phyloP scores from a whole-genome alignment of 2,797 vertebrate genomes.

The Muraenolepis orangiensis region DNA sequence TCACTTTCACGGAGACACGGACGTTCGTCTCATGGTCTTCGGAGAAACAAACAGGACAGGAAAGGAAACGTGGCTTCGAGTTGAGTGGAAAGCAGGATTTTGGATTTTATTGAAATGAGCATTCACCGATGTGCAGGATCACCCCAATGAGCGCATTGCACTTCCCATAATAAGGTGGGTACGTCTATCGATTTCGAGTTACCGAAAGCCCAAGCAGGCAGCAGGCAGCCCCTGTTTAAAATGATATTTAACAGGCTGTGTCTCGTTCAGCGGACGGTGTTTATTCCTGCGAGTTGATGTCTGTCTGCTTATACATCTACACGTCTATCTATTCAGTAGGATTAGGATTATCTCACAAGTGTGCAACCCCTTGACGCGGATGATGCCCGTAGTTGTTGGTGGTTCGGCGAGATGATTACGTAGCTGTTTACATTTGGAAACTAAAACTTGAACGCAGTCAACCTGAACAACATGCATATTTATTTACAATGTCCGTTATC shows the following conservation, averaged over 20 bases:
- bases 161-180: slow-evolving; percentile 30
- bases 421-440: background rate
- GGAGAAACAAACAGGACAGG: background rate
- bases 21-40: slow-evolving; percentile 5
- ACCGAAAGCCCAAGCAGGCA: background rate
- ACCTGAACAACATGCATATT: background rate
- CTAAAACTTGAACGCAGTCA: background rate
- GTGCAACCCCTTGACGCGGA: background rate
- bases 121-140: slow-evolving; percentile 38
- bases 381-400: background rate
- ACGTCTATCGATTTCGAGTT: background rate
- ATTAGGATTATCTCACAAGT: background rate
- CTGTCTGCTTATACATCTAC: background rate
- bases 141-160: slow-evolving; percentile 29
- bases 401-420: background rate
- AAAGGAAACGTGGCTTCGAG: background rate
- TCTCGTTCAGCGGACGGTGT: background rate
- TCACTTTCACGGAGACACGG: background rate
- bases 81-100: background rate
- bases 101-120: background rate
- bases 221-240: background rate
- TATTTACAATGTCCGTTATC: background rate
- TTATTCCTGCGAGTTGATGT: background rate
- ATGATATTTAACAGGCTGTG: background rate
- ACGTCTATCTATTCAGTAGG: background rate